These are phyloP conservation scores for Alces alces DNA, from an alignment of 2,113 vertebrate genomes.

Conservation along the genomic window DNA sequence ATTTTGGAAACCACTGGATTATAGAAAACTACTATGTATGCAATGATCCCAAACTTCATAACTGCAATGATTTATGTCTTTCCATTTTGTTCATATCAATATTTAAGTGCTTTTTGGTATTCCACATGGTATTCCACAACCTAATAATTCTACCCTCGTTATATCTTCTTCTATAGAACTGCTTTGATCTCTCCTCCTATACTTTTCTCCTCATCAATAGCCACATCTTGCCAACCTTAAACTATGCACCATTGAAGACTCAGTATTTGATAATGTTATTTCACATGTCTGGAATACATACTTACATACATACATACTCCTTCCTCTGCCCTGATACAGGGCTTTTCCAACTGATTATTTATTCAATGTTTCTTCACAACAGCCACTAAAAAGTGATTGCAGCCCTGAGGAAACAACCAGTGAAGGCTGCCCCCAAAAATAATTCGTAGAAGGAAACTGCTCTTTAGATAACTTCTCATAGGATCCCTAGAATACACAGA, in stretches of 20 bases:
- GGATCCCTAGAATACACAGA: background rate
- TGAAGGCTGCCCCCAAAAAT: background rate
- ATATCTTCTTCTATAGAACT: background rate
- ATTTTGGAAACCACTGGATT: background rate
- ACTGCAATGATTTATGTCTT: background rate
- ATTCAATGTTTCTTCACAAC: background rate
- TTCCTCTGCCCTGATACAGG: background rate
- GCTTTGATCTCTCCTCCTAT: background rate
- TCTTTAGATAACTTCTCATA: background rate
- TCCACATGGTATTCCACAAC: background rate
- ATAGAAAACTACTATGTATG: background rate
- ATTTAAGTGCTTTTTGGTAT: background rate
- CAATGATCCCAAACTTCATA: background rate
- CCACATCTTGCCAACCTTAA: background rate
- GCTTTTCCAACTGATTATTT: background rate
- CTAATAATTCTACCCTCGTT: background rate
- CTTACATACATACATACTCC: background rate
- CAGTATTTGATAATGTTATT: background rate
- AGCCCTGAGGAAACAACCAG: background rate
- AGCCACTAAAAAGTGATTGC: background rate
- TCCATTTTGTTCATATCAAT: background rate
- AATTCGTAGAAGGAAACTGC: background rate
- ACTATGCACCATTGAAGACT: background rate
- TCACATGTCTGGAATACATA: background rate
- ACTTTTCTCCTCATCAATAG: background rate